phyloP scores from a whole-genome alignment of 2,888 invertebrate genomes.

The Diloba caeruleocephala region DNA sequence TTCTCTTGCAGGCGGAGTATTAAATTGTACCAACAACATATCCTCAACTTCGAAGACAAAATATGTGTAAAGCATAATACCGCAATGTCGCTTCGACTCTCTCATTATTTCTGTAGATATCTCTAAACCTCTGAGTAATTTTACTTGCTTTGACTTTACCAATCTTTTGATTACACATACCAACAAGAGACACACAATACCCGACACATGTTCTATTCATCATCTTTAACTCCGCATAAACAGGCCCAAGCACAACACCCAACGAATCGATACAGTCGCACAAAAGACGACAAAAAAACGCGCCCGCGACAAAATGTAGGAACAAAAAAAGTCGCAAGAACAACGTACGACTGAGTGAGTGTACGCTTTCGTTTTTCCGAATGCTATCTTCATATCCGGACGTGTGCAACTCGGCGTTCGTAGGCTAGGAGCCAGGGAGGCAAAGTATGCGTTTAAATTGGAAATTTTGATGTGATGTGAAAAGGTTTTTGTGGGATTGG shows the following conservation, averaged over 20 bases:
- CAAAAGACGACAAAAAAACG: slow-evolving; percentile 73
- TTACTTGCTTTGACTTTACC: not conserved
- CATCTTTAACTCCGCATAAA: slow-evolving; percentile 45
- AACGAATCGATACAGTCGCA: slow-evolving; percentile 71
- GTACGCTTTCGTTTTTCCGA: slow-evolving; percentile 78
- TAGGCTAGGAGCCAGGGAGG: slow-evolving; percentile 41
- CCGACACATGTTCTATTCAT: slow-evolving; percentile 43
- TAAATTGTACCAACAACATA: too few species aligned
- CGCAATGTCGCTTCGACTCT: too few species aligned
- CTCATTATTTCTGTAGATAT: too few species aligned
- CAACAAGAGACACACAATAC: slow-evolving; percentile 1
- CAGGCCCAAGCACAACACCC: slow-evolving; percentile 57
- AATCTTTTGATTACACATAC: not conserved
- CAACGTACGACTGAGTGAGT: slow-evolving; percentile 74
- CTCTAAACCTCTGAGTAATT: too few species aligned
- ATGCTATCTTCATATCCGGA: slow-evolving; percentile 87
- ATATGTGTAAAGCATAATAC: too few species aligned
- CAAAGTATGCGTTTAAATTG: slow-evolving; percentile 43
- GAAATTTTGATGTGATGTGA: slow-evolving; percentile 53
- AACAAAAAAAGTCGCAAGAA: slow-evolving; percentile 68
- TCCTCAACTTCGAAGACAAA: too few species aligned
- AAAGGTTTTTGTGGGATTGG: slow-evolving; percentile 46
- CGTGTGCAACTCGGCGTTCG: slow-evolving; percentile 54
- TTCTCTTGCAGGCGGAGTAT: too few species aligned
- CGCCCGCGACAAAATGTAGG: slow-evolving; percentile 62